Conservation (phyloP, 2,113 vertebrate species). For the Mus musculus region GRCm39 chr13:34536501-34537000, state of each 20-base stretch:
- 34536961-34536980: neutral
- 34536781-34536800: neutral
- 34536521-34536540: neutral
- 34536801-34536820: neutral
- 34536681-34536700: neutral
- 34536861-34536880: neutral
- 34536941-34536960: conserved; percentile 42
- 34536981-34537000: neutral
- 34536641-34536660: neutral
- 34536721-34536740: neutral
- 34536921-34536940: conserved; percentile 3
- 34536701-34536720: neutral
- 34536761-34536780: too few species aligned
- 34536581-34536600: neutral
- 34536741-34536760: neutral
- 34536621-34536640: neutral
- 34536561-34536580: neutral
- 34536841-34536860: neutral
- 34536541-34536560: neutral
- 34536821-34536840: neutral
- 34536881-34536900: neutral
- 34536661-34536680: neutral
- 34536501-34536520: neutral
- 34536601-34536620: neutral
- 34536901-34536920: neutral